Percentiles rank a stretch among this genome's conserved stretches.
Conservation (phyloP, 2,797 vertebrate genomes). For the Epinephelus awoara region DNA sequence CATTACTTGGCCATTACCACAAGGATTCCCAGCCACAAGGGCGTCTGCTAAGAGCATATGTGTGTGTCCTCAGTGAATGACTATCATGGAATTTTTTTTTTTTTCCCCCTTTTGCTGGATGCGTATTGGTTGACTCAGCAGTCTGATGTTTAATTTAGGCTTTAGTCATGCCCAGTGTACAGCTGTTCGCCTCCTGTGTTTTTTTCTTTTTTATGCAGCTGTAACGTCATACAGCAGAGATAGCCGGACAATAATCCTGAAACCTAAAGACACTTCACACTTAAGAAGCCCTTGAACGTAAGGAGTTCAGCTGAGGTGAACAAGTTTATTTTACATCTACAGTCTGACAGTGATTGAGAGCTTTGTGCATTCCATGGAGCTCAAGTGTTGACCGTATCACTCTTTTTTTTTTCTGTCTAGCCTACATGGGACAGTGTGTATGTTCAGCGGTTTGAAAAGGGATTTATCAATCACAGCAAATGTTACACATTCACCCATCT, state of each 20-base stretch:
- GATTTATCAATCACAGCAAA: constrained; percentile 46
- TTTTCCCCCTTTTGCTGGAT: constrained; percentile 40
- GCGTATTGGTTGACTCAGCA: constrained; percentile 70
- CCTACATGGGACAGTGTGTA: not conserved
- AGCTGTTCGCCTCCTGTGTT: constrained; percentile 44
- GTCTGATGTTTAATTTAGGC: constrained; percentile 71
- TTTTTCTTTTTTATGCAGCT: constrained; percentile 24
- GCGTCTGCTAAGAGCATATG: constrained; percentile 42
- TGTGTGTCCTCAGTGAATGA: constrained; percentile 52
- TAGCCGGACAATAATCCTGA: constrained; percentile 17
- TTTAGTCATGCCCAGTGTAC: constrained; percentile 52
- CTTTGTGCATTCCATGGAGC: constrained; percentile 15
- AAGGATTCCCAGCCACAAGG: constrained; percentile 68
- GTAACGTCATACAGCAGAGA: constrained; percentile 38
- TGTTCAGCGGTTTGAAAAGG: constrained; percentile 46
- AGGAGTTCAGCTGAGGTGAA: constrained; percentile 30
- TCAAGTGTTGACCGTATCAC: constrained; percentile 43
- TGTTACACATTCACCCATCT: constrained; percentile 62
- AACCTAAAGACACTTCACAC: no score
- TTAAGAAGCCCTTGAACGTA: constrained; percentile 14
- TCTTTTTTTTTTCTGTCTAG: not conserved
- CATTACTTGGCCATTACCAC: constrained; percentile 69
- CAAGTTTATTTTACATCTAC: constrained; percentile 29
- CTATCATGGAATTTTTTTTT: constrained; percentile 64
- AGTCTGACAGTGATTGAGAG: constrained; percentile 41